A percentile compares a stretch with the other conserved stretches of the same genome.
phyloP scores from a whole-genome alignment of 2,888 invertebrate genomes.

The Rhogogaster chlorosoma region DNA sequence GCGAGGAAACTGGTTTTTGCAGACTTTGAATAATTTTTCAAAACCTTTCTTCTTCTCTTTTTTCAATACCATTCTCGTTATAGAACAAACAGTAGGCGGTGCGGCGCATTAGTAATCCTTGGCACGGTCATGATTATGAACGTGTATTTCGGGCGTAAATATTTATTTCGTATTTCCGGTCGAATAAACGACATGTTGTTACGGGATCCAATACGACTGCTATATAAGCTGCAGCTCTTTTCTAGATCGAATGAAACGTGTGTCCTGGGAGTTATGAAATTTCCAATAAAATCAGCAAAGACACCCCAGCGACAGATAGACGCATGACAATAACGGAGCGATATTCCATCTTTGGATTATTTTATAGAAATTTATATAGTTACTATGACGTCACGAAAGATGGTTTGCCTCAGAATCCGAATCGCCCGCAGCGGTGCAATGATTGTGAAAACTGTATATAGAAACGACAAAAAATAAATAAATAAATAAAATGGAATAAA shows the following conservation, averaged over 20 bases:
- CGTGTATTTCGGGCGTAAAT: conserved; percentile 6
- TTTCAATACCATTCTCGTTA: not conserved
- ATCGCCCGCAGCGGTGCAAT: conserved; percentile 4
- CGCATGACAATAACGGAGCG: not conserved
- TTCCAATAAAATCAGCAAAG: conserved; percentile 18
- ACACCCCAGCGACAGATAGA: not conserved
- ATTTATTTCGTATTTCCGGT: conserved; percentile 32
- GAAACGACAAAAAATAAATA: not conserved
- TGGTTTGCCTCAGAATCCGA: not conserved
- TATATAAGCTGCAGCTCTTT: not conserved
- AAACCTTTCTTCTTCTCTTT: not conserved
- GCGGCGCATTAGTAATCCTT: not conserved
- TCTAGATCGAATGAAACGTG: not conserved
- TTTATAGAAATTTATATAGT: not conserved
- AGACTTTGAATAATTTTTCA: not conserved
- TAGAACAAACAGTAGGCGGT: not conserved
- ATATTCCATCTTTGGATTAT: not conserved
- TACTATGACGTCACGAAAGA: not conserved
- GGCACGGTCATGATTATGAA: not conserved
- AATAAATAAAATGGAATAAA: not conserved
- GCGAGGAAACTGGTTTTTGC: not conserved
- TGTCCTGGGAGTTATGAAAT: conserved; percentile 1
- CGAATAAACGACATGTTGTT: not conserved
- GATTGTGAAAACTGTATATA: not conserved
- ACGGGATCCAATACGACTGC: not conserved